Evolutionary conservation across 2,888 invertebrate species (phyloP).

Genomic region (Villa cingulata): DNA sequence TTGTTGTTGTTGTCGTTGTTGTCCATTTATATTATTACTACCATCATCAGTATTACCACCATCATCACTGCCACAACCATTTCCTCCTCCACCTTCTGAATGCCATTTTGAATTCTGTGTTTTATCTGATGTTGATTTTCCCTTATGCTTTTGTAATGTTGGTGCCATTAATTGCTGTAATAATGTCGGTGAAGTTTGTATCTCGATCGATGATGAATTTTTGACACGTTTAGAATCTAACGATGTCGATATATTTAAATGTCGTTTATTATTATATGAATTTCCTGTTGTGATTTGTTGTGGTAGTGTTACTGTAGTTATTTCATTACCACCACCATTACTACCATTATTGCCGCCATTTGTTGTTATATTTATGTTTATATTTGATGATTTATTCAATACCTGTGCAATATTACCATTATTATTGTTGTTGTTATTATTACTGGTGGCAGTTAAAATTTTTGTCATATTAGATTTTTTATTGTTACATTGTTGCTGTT

Average conservation of each 20-base stretch:
- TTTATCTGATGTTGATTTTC: slow-evolving; percentile 18
- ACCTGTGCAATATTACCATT: too few species aligned
- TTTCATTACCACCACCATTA: background rate
- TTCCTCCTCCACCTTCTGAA: slow-evolving; percentile 24
- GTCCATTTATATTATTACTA: slow-evolving; percentile 18
- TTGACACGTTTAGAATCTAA: slow-evolving; percentile 17
- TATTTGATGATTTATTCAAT: background rate
- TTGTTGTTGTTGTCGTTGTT: slow-evolving; percentile 37
- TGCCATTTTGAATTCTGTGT: slow-evolving; percentile 32
- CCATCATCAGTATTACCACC: slow-evolving; percentile 21
- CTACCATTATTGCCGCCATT: background rate
- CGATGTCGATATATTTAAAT: slow-evolving; percentile 11
- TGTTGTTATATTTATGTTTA: background rate
- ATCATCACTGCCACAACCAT: slow-evolving; percentile 23
- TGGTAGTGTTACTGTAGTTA: background rate
- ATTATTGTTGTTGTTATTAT: too few species aligned
- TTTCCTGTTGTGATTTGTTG: slow-evolving; percentile 3
- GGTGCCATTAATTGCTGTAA: slow-evolving; percentile 39
- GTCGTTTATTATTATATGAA: slow-evolving; percentile 15
- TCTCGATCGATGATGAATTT: slow-evolving; percentile 23
- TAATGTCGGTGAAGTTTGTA: slow-evolving; percentile 37
- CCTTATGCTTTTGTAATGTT: slow-evolving; percentile 13
- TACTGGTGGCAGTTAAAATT: background rate
- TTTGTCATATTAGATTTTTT: slow-evolving; percentile 1
- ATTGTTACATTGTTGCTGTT: background rate